phyloP scores from a whole-genome alignment of 2,797 vertebrate species.

The Danio choprae region DNA sequence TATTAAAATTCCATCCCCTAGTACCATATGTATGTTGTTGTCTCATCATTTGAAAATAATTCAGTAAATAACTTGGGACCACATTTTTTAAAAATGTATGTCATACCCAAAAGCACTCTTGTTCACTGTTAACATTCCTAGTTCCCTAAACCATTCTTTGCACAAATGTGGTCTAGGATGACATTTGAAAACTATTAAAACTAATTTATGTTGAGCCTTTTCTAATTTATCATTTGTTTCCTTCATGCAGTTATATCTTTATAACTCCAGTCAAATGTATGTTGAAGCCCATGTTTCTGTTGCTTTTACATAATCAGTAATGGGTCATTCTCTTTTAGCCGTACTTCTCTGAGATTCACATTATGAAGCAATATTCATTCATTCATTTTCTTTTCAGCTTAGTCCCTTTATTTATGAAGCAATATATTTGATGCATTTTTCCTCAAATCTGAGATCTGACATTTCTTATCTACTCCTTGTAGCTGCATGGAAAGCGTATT shows the following conservation, averaged over 20 bases:
- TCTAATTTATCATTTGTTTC: neutral
- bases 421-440: neutral
- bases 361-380: neutral
- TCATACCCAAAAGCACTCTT: neutral
- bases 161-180: neutral
- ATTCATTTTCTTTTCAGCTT: no score
- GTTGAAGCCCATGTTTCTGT: no score
- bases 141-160: neutral
- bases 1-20: neutral
- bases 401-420: no score
- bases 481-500: conserved; percentile 90
- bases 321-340: neutral
- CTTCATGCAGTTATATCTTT: no score
- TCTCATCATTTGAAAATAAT: neutral
- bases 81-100: neutral
- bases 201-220: neutral
- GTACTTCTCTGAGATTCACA: neutral
- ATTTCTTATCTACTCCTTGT: neutral
- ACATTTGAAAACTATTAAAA: neutral
- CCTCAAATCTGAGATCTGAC: neutral
- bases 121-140: neutral
- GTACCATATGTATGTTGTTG: neutral
- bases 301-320: neutral
- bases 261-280: no score
- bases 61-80: neutral